Evolutionary conservation across 2,113 vertebrate species (phyloP).

Genomic region (Lycaon pictus): DNA sequence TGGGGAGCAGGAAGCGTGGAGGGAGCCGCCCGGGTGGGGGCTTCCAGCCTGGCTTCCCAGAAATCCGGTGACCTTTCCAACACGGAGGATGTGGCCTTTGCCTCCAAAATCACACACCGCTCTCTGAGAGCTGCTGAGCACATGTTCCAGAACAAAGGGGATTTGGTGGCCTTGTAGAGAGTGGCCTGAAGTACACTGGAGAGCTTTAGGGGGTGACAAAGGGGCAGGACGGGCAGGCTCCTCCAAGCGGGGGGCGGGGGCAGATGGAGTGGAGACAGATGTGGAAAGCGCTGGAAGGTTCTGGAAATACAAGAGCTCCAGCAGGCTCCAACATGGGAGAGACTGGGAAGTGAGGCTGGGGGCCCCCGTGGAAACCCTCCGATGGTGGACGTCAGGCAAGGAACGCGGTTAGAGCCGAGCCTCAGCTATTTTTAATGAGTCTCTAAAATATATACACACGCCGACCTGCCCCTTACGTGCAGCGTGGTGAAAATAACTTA

Average conservation of each 20-base stretch:
- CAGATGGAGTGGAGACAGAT: neutral
- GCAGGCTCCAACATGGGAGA: neutral
- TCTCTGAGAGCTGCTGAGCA: neutral
- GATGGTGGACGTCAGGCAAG: neutral
- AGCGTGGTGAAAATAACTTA: rapidly evolving
- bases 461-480: neutral
- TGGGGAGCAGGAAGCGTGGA: neutral
- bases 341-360: neutral
- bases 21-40: rapidly evolving
- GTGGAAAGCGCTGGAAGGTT: neutral
- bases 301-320: rapidly evolving
- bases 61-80: rapidly evolving
- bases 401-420: rapidly evolving
- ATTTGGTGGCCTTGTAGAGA: neutral
- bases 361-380: rapidly evolving
- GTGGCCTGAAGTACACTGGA: neutral
- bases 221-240: neutral
- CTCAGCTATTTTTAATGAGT: neutral
- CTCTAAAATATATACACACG: rapidly evolving
- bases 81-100: neutral
- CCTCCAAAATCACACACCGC: neutral
- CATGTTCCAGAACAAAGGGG: neutral
- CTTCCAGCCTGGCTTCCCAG: neutral
- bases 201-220: too few species aligned
- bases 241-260: neutral